A percentile compares a stretch with the other conserved stretches of the same genome.
Evolutionary conservation across 2,888 invertebrate species (phyloP).

Genomic region (Teleogryllus oceanicus): DNA sequence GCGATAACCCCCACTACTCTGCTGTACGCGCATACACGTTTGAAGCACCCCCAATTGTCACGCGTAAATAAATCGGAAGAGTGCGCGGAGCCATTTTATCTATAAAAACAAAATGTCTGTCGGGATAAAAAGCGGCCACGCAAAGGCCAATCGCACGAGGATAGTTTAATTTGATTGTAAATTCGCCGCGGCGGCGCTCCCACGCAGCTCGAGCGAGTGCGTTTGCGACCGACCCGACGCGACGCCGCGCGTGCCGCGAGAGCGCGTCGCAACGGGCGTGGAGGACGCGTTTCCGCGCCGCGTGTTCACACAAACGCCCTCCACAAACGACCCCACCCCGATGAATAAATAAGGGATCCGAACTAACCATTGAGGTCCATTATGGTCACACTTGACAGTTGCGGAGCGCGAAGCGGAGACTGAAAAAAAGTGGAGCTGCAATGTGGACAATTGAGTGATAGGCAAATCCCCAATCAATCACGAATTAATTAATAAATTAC

Average conservation of each 20-base stretch:
- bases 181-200: neutral
- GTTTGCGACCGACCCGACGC: neutral
- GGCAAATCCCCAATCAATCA: constrained; percentile 28
- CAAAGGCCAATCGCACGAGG: neutral
- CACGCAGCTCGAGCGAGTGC: neutral
- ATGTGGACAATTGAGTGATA: constrained; percentile 25
- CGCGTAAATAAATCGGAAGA: no score
- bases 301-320: neutral
- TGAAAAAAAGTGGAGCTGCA: constrained; percentile 21
- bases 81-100: neutral
- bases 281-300: neutral
- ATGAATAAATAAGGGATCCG: constrained; percentile 19
- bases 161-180: neutral
- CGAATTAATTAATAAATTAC: constrained; percentile 32
- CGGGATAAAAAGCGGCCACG: neutral
- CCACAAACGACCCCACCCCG: neutral
- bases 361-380: constrained; percentile 24
- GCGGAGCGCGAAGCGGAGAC: constrained; percentile 19
- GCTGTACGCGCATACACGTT: no score
- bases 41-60: no score
- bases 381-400: constrained; percentile 22
- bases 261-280: neutral
- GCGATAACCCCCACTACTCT: no score
- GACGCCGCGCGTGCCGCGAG: neutral
- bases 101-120: neutral